Evolutionary conservation across 2,797 vertebrate species (phyloP).

Genomic region (Microctenopoma steveboyesi): DNA sequence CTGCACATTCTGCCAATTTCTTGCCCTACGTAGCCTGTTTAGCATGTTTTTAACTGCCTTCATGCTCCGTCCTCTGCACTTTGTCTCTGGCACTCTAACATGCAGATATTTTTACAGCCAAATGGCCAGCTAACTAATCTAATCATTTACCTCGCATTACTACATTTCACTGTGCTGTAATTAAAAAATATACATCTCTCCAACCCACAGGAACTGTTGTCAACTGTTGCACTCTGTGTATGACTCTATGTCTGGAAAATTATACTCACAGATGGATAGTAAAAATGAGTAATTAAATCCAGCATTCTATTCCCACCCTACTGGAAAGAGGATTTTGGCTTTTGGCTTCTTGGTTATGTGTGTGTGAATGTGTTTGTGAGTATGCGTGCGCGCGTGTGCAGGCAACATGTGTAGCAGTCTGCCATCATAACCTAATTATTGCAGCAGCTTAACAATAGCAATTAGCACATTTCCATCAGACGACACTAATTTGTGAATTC

Average conservation of each 20-base stretch:
- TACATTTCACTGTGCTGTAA: constrained; percentile 35
- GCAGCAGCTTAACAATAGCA: constrained; percentile 83
- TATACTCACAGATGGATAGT: constrained; percentile 67
- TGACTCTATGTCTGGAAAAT: constrained; percentile 58
- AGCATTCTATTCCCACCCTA: constrained; percentile 56
- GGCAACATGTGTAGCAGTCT: constrained; percentile 70
- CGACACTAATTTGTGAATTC: constrained; percentile 84
- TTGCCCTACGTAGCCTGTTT: not conserved
- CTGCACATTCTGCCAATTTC: not conserved
- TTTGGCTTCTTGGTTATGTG: constrained; percentile 33
- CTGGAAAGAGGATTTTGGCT: constrained; percentile 53
- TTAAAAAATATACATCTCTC: constrained; percentile 29
- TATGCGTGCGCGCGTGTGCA: constrained; percentile 26
- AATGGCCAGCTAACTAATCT: constrained; percentile 34
- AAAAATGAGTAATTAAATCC: constrained; percentile 73
- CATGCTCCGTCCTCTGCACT: not conserved
- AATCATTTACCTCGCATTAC: constrained; percentile 43
- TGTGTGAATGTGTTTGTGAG: constrained; percentile 32
- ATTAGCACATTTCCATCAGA: constrained; percentile 86
- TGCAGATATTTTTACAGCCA: constrained; percentile 30
- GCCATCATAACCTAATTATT: constrained; percentile 86
- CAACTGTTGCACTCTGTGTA: constrained; percentile 46
- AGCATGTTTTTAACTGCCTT: not conserved
- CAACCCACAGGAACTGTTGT: constrained; percentile 42
- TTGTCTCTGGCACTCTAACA: constrained; percentile 28